Conservation (phyloP, 2,797 vertebrate species). For the Sarcoramphus papa region DNA sequence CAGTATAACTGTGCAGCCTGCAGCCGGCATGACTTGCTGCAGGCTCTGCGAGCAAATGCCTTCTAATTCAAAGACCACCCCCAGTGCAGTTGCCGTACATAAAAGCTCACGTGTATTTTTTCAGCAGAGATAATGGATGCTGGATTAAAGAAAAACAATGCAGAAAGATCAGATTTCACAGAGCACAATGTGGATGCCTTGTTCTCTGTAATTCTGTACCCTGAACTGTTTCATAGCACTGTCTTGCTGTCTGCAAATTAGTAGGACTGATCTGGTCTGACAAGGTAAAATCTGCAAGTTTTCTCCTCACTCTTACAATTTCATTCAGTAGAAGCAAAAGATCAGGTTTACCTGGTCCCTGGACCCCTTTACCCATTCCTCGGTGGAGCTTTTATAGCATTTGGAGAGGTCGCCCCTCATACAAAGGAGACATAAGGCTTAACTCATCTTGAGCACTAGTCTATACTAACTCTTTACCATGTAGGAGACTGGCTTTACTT, state of each 20-base stretch:
- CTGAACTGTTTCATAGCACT: not conserved
- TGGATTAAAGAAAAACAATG: conserved; percentile 24
- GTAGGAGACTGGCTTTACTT: not conserved
- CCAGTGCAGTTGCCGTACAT: not conserved
- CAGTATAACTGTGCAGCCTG: not conserved
- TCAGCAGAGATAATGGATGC: not conserved
- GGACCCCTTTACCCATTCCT: not conserved
- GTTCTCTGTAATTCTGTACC: not conserved
- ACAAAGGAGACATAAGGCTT: not conserved
- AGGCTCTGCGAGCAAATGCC: not conserved
- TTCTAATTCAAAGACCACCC: conserved; percentile 15
- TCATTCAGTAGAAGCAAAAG: not conserved
- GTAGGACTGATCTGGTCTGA: not conserved
- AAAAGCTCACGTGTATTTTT: not conserved
- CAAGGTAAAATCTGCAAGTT: not conserved
- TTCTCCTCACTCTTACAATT: not conserved
- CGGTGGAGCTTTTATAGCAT: not conserved
- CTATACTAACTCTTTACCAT: not conserved
- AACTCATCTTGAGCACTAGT: not conserved
- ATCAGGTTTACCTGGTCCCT: not conserved
- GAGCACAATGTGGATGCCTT: not conserved
- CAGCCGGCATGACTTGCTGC: not conserved
- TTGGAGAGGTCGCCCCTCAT: not conserved
- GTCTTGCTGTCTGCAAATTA: not conserved
- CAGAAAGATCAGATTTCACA: conserved; percentile 20